Conservation (phyloP, 2,888 invertebrate genomes). For the Drosophila putrida region DNA sequence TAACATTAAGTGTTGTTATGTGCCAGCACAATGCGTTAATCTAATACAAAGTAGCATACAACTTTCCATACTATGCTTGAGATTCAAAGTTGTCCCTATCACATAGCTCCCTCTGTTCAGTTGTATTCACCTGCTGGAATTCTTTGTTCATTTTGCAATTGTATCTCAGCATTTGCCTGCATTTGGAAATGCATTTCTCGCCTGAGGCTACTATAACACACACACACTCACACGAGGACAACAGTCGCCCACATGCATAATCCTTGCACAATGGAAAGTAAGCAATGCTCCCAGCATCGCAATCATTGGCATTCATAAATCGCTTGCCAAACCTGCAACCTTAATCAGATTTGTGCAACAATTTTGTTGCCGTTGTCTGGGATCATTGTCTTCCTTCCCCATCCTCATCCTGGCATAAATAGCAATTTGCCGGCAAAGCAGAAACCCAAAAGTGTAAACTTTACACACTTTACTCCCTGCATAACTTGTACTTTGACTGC, state of each 20-base stretch:
- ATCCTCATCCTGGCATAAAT: slow-evolving; percentile 45
- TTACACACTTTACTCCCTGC: background rate
- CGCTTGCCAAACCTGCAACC: slow-evolving; percentile 65
- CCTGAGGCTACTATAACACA: slow-evolving; percentile 28
- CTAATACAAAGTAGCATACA: background rate
- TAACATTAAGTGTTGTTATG: slow-evolving; percentile 1
- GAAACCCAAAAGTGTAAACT: slow-evolving; percentile 30
- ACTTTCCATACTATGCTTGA: background rate
- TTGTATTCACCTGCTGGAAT: slow-evolving; percentile 16
- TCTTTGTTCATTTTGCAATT: slow-evolving; percentile 30
- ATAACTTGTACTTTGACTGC: slow-evolving; percentile 3
- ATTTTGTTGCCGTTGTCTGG: slow-evolving; percentile 48
- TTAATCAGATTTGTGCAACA: slow-evolving; percentile 71
- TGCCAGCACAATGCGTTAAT: slow-evolving; percentile 6
- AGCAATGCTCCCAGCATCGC: slow-evolving; percentile 13
- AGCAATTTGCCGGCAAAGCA: slow-evolving; percentile 55
- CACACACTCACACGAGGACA: background rate
- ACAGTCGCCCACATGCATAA: slow-evolving; percentile 7
- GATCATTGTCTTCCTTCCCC: slow-evolving; percentile 14
- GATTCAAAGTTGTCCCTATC: slow-evolving; percentile 24
- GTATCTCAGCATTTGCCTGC: slow-evolving; percentile 10
- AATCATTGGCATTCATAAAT: slow-evolving; percentile 65
- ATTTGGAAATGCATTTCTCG: slow-evolving; percentile 15
- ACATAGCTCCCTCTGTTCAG: background rate
- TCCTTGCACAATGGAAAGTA: slow-evolving; percentile 28